Evolutionary conservation across 2,888 invertebrate genomes (phyloP), one percentile per base, ranked within the genome.

Genomic region (Siphonodentalium dalli): DNA sequence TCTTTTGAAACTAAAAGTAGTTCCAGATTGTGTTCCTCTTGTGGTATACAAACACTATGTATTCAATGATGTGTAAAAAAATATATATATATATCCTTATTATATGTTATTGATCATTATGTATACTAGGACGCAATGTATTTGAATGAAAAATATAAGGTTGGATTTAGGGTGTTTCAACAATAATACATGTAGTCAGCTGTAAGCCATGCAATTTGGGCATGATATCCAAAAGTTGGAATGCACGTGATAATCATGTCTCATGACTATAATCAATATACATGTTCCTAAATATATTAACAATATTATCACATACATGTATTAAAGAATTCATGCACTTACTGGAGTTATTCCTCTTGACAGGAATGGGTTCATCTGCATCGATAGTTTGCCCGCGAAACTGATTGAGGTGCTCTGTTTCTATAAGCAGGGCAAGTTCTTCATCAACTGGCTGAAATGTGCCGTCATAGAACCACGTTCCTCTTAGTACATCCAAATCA

Each of bases 401-500:
- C 49, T 85, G 80, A 45, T 81, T 80, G 50, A 89, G 75, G 79
- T 89, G 88, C 60, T 85, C 85, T 20, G 83, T 81, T 75, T 88
- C 88, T 50, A 88, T 84, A 38, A 84, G 82, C 63, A 85, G 84
- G 5, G 87, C 84, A 64, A 85, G 82, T 13, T 84, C 84, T 40
- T 83, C 80, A 52, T 87, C 87, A 39, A 89, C 69, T 1, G 88
- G 88, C 73, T 87, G 87, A 86, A 87, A 87, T 29, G 84, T 84
- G 31, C 85, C 85, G 61, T 87, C 87, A 65, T 86, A 85, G 75
- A 88, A 88, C 88, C 88, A 89, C 0, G 85, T 84, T 1, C 88
- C 88, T 63, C 88, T 78, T 69, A 85, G 83, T 46, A 88, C 85
- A 41, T 84, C 83, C 68, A 69, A 61, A 5, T 61, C 63, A 61